Evolutionary conservation across 2,797 vertebrate species (phyloP), one percentile per base, ranked within the genome.

Genomic region (Crossoptilon crossoptilon): DNA sequence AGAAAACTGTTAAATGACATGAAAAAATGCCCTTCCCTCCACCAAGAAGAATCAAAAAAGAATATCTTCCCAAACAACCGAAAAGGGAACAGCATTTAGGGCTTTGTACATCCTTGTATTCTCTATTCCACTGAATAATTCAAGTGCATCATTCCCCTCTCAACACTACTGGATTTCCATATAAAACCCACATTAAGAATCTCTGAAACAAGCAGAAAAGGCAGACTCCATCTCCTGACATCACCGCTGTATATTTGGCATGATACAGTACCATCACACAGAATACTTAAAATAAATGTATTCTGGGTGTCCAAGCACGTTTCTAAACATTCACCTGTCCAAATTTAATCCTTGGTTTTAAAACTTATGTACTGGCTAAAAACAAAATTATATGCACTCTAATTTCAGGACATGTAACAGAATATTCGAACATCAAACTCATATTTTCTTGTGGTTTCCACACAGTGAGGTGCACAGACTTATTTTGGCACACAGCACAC

Each of bases 251-350:
- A 0, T 51, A 80, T 71, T 56, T 83, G 46, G 70, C 51, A 67
- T 2, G 1, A 84, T 15, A 71, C 11, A 31, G 31, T 26, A 69
- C 26, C 22, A 85, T 9, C 44, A 79, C 0, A 0, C 16, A 59
- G 10, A 88, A 67, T 12, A 8, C 19, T 78, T 69, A 21, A 82
- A 74, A 82, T 71, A 81, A 69, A 23, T 5, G 39, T 37, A 60
- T 1, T 66, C 24, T 7, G 69, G 10, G 48, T 44, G 21, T 37
- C 21, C 6, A 1, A 91, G 46, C 23, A 80, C 33, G 64, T 44
- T 39, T 70, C 17, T 58, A 37, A 44, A 58, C 4, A 23, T 77
- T 33, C 60, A 83, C 35, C n/a, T 48, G 37, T 48, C 29, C 69
- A 93, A 22, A 17, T 23, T 48, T 13, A 39, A 58, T 15, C 46